Conservation (phyloP, 2,113 vertebrate species). For the Protobothrops mucrosquamatus region DNA sequence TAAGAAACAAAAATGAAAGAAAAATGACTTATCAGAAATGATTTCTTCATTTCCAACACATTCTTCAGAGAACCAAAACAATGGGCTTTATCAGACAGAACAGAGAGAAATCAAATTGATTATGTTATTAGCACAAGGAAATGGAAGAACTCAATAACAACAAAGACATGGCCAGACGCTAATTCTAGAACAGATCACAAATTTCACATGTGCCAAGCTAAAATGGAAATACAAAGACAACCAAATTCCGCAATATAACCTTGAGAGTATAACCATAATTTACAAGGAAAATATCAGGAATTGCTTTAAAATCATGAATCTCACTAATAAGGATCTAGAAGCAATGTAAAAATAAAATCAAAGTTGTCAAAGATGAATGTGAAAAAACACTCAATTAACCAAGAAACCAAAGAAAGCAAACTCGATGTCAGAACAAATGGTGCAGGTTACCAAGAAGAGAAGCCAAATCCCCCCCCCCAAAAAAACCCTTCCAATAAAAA, state of each 20-base stretch:
- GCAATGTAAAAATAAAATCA: background rate
- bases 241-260: background rate
- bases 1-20: background rate
- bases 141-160: background rate
- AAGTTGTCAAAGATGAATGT: background rate
- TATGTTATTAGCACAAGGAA: background rate
- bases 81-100: background rate
- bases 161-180: background rate
- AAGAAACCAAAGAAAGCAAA: background rate
- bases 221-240: background rate
- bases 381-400: background rate
- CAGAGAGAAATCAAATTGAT: background rate
- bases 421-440: background rate
- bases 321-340: background rate
- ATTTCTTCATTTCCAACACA: background rate
- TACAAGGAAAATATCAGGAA: background rate
- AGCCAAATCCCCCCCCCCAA: background rate
- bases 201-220: background rate
- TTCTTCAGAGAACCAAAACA: background rate
- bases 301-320: background rate
- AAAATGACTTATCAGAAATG: background rate
- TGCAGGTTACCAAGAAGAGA: background rate
- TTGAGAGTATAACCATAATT: background rate
- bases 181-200: background rate
- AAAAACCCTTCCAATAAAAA: background rate